Conservation (phyloP, 2,797 vertebrate species). For the Danio choprae region DNA sequence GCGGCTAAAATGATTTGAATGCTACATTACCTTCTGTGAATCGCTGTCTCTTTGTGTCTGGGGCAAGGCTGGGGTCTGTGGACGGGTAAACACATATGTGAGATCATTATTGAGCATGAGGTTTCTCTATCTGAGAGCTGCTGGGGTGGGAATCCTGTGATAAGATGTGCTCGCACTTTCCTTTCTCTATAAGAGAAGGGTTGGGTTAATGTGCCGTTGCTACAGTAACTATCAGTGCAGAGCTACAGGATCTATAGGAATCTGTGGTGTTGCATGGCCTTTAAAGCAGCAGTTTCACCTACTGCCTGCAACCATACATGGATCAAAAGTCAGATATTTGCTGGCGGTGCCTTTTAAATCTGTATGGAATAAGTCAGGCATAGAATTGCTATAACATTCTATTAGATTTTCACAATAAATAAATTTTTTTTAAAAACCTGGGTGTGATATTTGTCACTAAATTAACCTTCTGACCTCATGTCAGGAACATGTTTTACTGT, state of each 20-base stretch:
- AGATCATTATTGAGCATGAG: conserved; percentile 51
- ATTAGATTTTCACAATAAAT: no score
- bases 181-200: conserved; percentile 39
- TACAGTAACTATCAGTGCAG: conserved; percentile 60
- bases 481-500: no score
- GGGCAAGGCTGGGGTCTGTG: conserved; percentile 3
- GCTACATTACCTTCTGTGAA: conserved; percentile 29
- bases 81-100: conserved; percentile 5
- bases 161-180: conserved; percentile 43
- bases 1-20: neutral
- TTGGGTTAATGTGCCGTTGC: conserved; percentile 56
- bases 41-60: conserved; percentile 21
- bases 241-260: conserved; percentile 30
- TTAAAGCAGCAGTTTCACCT: conserved; percentile 1
- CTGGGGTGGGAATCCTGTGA: conserved; percentile 41
- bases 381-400: no score
- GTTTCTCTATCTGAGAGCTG: conserved; percentile 48
- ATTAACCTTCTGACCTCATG: no score
- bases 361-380: no score
- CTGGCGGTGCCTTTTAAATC: neutral
- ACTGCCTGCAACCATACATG: neutral
- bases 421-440: no score
- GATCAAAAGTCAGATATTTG: neutral
- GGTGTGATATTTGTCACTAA: no score
- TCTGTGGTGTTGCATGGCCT: conserved; percentile 18